Percentiles rank a stretch among this genome's conserved stretches.
phyloP scores from a whole-genome alignment of 2,113 vertebrate genomes.

The Albula glossodonta region DNA sequence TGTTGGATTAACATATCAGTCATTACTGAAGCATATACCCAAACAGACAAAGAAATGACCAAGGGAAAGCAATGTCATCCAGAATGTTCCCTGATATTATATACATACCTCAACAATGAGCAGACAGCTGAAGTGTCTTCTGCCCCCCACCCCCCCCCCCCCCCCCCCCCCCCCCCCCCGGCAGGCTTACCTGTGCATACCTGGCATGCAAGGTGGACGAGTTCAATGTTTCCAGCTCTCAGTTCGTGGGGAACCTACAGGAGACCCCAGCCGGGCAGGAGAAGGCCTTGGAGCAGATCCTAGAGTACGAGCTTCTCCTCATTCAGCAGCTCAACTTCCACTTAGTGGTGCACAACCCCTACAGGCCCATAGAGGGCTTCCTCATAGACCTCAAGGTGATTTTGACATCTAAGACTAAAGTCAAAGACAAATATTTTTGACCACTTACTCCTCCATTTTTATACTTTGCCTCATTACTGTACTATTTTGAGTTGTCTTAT shows the following conservation, averaged over 20 bases:
- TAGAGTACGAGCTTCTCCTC: conserved; percentile 91
- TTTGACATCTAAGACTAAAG: no score
- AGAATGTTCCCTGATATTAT: no score
- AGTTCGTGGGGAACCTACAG: conserved; percentile 92
- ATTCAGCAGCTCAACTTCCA: conserved; percentile 97
- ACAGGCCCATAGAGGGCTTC: conserved; percentile 91
- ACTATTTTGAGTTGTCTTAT: no score
- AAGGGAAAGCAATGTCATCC: no score
- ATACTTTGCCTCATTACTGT: no score
- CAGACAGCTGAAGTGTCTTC: not conserved
- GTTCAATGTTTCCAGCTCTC: conserved; percentile 93
- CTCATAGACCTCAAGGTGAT: conserved; percentile 93
- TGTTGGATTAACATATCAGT: no score
- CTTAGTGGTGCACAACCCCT: conserved; percentile 92
- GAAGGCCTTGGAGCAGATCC: conserved; percentile 86
- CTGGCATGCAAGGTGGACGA: conserved; percentile 97
- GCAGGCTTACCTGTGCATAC: conserved; percentile 89
- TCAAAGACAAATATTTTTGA: no score
- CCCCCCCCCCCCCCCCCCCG: not conserved
- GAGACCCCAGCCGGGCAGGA: conserved; percentile 85
- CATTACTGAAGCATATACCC: no score
- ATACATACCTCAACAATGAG: no score
- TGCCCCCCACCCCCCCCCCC: not conserved
- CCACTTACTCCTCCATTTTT: no score
- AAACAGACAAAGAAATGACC: no score